Evolutionary conservation across 2,113 vertebrate species (phyloP).

Genomic region (Emydocephalus ijimae): DNA sequence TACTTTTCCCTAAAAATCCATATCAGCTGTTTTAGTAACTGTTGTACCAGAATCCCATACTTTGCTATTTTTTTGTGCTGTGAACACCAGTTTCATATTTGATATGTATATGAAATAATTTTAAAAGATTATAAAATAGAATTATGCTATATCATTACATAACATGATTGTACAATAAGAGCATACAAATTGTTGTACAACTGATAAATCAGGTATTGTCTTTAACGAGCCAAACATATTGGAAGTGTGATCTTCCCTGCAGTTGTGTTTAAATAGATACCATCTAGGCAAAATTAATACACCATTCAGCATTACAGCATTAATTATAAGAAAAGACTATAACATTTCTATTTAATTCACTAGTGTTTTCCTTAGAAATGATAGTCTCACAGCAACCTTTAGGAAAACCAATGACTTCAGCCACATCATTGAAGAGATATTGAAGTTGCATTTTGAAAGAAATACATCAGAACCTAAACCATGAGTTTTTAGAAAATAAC

Average conservation of each 20-base stretch:
- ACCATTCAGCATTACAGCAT: not conserved
- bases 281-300: not conserved
- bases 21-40: not conserved
- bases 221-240: not conserved
- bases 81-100: not conserved
- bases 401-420: not conserved
- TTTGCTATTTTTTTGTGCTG: not conserved
- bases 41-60: not conserved
- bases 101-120: not conserved
- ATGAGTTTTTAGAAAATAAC: not conserved
- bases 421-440: not conserved
- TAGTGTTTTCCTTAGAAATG: not conserved
- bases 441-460: not conserved
- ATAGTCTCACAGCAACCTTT: not conserved
- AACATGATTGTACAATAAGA: not conserved
- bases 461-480: not conserved
- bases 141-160: not conserved
- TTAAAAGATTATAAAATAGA: not conserved
- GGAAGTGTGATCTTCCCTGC: not conserved
- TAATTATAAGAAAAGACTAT: not conserved
- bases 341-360: not conserved
- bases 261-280: not conserved
- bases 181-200: not conserved
- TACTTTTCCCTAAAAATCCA: not conserved
- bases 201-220: not conserved